These are phyloP conservation scores for Ochotona curzoniae DNA, from an alignment of 2,113 vertebrate genomes.

Conservation along the genomic window DNA sequence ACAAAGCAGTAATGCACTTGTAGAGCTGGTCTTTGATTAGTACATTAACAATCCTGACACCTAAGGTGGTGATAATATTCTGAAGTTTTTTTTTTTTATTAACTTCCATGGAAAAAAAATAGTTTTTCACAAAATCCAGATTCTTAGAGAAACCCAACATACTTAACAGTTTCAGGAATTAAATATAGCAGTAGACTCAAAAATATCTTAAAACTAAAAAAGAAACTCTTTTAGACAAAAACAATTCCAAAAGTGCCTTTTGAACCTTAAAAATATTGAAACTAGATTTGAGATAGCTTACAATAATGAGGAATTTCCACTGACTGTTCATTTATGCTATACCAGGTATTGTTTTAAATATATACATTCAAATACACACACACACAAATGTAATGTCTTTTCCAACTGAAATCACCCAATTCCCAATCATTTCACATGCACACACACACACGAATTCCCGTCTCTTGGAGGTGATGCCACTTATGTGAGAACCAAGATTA, in stretches of 20 bases:
- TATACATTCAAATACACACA: neutral
- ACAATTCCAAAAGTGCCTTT: neutral
- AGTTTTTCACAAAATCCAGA: neutral
- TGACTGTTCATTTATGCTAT: neutral
- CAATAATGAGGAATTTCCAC: neutral
- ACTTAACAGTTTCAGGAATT: neutral
- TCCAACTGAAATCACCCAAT: neutral
- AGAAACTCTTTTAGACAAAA: neutral
- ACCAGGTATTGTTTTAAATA: neutral
- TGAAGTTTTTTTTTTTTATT: neutral
- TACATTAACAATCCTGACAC: neutral
- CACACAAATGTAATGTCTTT: neutral
- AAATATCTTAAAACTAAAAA: slow-evolving; percentile 10
- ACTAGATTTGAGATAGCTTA: neutral
- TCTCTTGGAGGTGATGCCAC: no score
- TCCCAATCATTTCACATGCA: no score
- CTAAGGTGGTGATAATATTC: neutral
- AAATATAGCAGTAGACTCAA: neutral
- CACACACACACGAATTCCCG: no score
- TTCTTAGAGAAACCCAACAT: neutral
- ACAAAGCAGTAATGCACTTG: neutral
- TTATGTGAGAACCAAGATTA: no score
- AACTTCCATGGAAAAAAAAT: neutral
- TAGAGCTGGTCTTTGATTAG: neutral
- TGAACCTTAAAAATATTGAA: slow-evolving; percentile 24